Evolutionary conservation across 2,113 vertebrate genomes (phyloP).

Genomic region (Peromyscus maniculatus): DNA sequence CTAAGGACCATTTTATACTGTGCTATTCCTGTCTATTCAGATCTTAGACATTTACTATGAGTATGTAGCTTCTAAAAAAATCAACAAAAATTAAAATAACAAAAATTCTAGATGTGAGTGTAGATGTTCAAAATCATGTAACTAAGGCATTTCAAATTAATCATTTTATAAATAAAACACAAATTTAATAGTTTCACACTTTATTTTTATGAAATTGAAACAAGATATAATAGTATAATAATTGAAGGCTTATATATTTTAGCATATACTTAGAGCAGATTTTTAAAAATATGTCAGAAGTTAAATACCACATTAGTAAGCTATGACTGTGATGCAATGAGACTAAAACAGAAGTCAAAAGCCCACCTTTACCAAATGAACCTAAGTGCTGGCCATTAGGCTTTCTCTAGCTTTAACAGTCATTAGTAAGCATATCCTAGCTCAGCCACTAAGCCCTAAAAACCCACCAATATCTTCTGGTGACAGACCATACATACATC

Average conservation of each 20-base stretch:
- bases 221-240: background rate
- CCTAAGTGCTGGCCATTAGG: background rate
- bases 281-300: constrained; percentile 20
- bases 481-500: background rate
- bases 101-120: background rate
- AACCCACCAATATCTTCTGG: background rate
- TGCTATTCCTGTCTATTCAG: background rate
- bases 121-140: background rate
- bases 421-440: background rate
- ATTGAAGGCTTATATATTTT: constrained; percentile 48
- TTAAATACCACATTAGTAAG: background rate
- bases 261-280: background rate
- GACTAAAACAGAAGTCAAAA: background rate
- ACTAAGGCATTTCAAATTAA: background rate
- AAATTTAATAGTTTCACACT: background rate
- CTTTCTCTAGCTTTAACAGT: background rate
- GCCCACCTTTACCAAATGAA: background rate
- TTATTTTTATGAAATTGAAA: constrained; percentile 48
- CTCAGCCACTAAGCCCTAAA: constrained; percentile 14
- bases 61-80: background rate
- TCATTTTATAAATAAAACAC: constrained; percentile 43
- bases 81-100: background rate
- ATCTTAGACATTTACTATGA: background rate
- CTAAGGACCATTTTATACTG: constrained; percentile 4
- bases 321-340: background rate